phyloP scores from a whole-genome alignment of 2,888 invertebrate genomes.

The Euspilapteryx auroguttella region DNA sequence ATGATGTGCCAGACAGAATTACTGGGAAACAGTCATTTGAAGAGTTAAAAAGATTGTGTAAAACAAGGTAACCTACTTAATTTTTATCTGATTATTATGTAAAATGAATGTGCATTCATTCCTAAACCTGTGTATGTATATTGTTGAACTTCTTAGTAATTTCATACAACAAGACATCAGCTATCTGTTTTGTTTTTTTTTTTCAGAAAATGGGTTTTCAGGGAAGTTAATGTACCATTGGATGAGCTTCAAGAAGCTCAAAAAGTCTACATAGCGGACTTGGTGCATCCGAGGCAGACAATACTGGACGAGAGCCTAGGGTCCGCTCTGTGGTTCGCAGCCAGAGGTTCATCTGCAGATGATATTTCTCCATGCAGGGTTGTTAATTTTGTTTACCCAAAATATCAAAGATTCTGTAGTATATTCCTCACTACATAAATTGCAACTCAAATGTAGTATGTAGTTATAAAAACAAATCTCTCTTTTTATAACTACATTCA shows the following conservation, averaged over 20 bases:
- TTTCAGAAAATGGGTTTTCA: conserved; percentile 78
- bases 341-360: conserved; percentile 64
- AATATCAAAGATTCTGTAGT: too few species aligned
- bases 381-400: too few species aligned
- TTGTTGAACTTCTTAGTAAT: too few species aligned
- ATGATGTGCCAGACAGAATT: conserved; percentile 81
- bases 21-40: conserved; percentile 72
- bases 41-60: conserved; percentile 71
- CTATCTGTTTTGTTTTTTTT: too few species aligned
- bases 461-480: too few species aligned
- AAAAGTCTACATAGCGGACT: conserved; percentile 64
- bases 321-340: conserved; percentile 96
- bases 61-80: conserved; percentile 39
- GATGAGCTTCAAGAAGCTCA: conserved; percentile 65
- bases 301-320: conserved; percentile 96
- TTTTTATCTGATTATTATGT: neutral
- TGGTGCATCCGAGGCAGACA: conserved; percentile 84
- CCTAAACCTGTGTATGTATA: too few species aligned
- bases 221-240: conserved; percentile 74
- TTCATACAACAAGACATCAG: too few species aligned
- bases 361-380: conserved; percentile 68
- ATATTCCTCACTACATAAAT: too few species aligned
- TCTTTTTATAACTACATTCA: too few species aligned
- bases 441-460: too few species aligned
- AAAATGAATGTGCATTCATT: too few species aligned